These are phyloP conservation scores for Caenorhabditis latens DNA, from an alignment of 1,140 invertebrate species.

Conservation along the genomic window DNA sequence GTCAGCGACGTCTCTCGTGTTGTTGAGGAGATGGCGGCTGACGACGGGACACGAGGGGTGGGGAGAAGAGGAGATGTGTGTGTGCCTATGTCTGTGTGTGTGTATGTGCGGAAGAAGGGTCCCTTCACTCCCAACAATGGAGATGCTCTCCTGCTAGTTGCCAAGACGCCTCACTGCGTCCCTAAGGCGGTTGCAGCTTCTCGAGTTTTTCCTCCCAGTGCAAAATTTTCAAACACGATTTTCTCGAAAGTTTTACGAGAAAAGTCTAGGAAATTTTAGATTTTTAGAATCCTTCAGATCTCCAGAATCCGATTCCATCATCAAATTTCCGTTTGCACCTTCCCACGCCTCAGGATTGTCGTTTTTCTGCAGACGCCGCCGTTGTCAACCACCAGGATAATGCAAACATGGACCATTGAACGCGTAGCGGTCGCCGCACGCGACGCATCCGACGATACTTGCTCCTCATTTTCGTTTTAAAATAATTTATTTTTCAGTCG, in stretches of 20 bases:
- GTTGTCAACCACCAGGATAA: background rate
- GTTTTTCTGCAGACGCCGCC: too few relatives aligned
- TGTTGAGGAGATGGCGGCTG: background rate
- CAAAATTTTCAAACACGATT: too few relatives aligned
- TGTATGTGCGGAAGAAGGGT: background rate
- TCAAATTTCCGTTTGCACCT: background rate
- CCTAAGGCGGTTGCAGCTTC: too few relatives aligned
- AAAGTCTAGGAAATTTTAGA: too few relatives aligned
- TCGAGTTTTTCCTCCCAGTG: too few relatives aligned
- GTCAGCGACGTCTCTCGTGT: background rate
- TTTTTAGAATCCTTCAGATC: background rate
- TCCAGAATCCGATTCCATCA: background rate
- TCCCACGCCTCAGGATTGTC: background rate
- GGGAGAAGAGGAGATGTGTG: conserved; percentile 17
- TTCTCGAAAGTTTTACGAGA: too few relatives aligned
- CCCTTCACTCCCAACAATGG: background rate
- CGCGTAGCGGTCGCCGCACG: background rate
- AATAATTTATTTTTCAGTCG: background rate
- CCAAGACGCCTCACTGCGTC: too few relatives aligned
- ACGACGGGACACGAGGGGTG: background rate
- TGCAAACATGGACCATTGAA: conserved; percentile 6
- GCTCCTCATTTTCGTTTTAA: background rate
- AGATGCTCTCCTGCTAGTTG: background rate
- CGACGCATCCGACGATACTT: background rate
- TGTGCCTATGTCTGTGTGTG: conserved; percentile 14